Conservation (phyloP, 2,888 invertebrate species). For the Drosophila kokeensis region DNA sequence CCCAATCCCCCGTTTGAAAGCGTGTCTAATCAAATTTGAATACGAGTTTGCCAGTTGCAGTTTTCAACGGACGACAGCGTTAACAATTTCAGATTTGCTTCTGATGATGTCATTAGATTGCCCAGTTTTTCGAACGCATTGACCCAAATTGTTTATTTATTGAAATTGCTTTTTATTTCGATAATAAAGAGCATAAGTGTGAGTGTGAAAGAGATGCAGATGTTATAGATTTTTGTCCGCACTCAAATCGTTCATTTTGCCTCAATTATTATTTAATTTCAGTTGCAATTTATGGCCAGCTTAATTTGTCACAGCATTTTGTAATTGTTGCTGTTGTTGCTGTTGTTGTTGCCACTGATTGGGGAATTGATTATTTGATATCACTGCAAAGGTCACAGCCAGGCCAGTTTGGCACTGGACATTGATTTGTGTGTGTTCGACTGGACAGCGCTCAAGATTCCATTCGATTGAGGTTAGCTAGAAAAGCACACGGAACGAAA, state of each 20-base stretch:
- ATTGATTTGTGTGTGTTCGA: slow-evolving; percentile 33
- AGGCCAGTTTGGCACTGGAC: slow-evolving; percentile 20
- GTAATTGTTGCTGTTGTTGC: neutral
- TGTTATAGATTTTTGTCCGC: slow-evolving; percentile 34
- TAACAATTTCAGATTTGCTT: slow-evolving; percentile 40
- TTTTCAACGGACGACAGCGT: slow-evolving; percentile 38
- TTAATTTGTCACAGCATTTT: slow-evolving; percentile 65
- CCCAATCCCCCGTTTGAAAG: slow-evolving; percentile 19
- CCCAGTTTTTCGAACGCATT: slow-evolving; percentile 40
- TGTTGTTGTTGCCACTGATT: slow-evolving; percentile 36
- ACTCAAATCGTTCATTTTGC: slow-evolving; percentile 36
- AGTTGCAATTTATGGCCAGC: slow-evolving; percentile 53
- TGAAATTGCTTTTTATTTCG: slow-evolving; percentile 69
- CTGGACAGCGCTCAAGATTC: slow-evolving; percentile 8
- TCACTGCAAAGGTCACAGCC: slow-evolving; percentile 35
- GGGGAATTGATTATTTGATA: slow-evolving; percentile 36
- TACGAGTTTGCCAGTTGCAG: slow-evolving; percentile 33
- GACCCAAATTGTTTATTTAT: slow-evolving; percentile 78
- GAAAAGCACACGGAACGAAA: slow-evolving; percentile 3
- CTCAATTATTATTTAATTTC: slow-evolving; percentile 75
- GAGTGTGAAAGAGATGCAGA: neutral
- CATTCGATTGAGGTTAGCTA: slow-evolving; percentile 15
- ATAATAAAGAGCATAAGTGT: slow-evolving; percentile 19
- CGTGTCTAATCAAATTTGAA: slow-evolving; percentile 48
- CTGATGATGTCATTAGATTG: slow-evolving; percentile 49